Percentiles rank a stretch among this genome's conserved stretches.
Conservation (phyloP, 2,113 vertebrate species). For the Pristiophorus japonicus region DNA sequence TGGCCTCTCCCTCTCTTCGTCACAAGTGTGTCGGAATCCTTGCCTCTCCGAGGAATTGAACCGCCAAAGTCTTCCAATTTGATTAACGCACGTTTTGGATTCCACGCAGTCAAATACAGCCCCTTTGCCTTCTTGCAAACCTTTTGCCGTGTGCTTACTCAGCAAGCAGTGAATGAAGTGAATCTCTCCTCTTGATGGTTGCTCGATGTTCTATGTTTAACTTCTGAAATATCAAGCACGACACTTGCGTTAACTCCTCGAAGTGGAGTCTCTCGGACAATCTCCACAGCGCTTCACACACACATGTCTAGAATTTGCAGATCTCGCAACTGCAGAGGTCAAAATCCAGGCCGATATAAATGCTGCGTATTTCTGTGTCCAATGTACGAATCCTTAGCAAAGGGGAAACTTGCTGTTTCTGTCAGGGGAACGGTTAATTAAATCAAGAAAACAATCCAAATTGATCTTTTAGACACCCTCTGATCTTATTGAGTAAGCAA, state of each 20-base stretch:
- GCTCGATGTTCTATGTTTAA: background rate
- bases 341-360: background rate
- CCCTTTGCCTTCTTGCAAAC: background rate
- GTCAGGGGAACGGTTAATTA: background rate
- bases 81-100: background rate
- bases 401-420: background rate
- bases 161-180: background rate
- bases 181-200: background rate
- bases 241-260: background rate
- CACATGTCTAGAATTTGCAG: background rate
- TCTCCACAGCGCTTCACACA: background rate
- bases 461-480: background rate
- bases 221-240: background rate
- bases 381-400: background rate
- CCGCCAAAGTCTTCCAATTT: background rate
- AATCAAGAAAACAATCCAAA: background rate
- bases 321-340: background rate
- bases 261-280: background rate
- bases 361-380: background rate
- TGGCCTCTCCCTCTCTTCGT: background rate
- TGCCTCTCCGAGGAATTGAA: background rate
- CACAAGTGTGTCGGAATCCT: background rate
- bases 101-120: background rate
- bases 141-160: background rate
- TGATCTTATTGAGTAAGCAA: background rate